These are phyloP conservation scores for Callochromis pleurospilus DNA, from an alignment of 2,113 vertebrate genomes.

Conservation along the genomic window DNA sequence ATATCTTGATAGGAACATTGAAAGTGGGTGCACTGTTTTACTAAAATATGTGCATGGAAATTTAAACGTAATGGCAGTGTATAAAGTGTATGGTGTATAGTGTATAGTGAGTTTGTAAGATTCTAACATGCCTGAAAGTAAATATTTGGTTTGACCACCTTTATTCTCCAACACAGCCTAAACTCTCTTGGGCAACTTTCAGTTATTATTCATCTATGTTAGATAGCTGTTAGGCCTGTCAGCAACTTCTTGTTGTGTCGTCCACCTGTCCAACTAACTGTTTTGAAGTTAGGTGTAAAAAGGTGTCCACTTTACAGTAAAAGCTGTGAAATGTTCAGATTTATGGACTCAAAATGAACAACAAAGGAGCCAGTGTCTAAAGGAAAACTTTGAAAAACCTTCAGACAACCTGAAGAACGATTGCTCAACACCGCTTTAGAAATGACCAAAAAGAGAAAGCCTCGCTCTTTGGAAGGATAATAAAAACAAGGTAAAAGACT, in stretches of 20 bases:
- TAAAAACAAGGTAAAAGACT: neutral
- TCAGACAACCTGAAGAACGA: neutral
- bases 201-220: neutral
- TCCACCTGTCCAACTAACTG: neutral
- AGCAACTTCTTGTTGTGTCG: neutral
- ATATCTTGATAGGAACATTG: neutral
- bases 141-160: neutral
- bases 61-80: neutral
- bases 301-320: neutral
- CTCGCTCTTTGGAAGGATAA: neutral
- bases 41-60: neutral
- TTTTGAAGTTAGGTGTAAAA: neutral
- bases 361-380: neutral
- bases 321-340: neutral
- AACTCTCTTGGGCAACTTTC: neutral
- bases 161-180: neutral
- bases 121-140: neutral
- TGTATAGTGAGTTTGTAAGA: neutral
- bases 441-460: neutral
- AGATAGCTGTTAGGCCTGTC: neutral
- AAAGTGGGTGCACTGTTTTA: neutral
- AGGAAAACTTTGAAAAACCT: neutral
- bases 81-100: neutral
- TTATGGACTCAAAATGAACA: neutral
- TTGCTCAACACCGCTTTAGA: neutral